Base-by-base conservation (phyloP, 2,888 invertebrate species). In the Brenthis hecate region DNA sequence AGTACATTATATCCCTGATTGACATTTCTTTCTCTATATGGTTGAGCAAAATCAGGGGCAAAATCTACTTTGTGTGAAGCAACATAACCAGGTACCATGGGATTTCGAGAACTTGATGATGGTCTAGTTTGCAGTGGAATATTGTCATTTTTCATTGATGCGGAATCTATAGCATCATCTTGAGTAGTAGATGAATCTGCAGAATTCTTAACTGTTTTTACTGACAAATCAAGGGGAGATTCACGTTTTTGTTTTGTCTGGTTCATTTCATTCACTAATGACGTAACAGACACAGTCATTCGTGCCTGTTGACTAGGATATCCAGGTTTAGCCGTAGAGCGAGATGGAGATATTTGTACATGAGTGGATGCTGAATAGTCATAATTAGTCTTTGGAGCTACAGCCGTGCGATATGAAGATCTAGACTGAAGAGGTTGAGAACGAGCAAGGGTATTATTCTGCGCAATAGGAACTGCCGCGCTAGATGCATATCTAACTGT, bases 151-250 rank as follows among this genome's bases (percentile, higher is more conserved):
- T 92, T 92, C 71, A 81, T 77, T 11, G 85, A 81, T 28, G 81
- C 85, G 16, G 91, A 91, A 78, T 95, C 95, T 14, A 91, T 81
- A 3, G 91, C 85, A 66, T 95, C 94, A 78, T 96, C 95, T 79
- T 94, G 94, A 14, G 96, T 96, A 0, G 98, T 97, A 0, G 97
- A 97, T 0, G 97, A 97, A 86, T 98, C 97, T 0, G 98, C 97
- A 4, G 97, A 96, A 63, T 97, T 97, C 82, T 97, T 95, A 0
- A 98, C 96, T 1, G 97, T 98, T 85, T 98, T 97, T 57, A 98
- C 97, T 0, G 98, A 98, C 65, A 98, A 92, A 88, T 98, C 98
- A 70, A 98, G 88, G 0, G 97, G 98, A 13, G 97, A 97, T 85
- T 96, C 96, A 51, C 95, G 93, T 81, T 95, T 96, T 71, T 91